phyloP scores from a whole-genome alignment of 2,888 invertebrate genomes.

The Xiphydria camelus region DNA sequence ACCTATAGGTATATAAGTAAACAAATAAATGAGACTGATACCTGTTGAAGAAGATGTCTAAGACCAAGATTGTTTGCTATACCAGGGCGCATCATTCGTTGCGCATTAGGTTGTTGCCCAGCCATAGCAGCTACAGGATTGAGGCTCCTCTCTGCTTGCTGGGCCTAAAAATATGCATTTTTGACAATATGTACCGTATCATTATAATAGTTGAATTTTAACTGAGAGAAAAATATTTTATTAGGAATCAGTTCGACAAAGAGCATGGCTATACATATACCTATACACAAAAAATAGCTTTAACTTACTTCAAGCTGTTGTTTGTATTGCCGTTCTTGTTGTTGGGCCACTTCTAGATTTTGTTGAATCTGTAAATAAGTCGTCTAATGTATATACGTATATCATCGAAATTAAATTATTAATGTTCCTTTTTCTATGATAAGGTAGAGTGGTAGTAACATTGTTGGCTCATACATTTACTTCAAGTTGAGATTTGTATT shows the following conservation, averaged over 20 bases:
- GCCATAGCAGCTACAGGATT: constrained; percentile 49
- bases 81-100: constrained; percentile 75
- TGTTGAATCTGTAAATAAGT: constrained; percentile 61
- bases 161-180: constrained; percentile 37
- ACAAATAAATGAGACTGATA: constrained; percentile 42
- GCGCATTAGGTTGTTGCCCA: constrained; percentile 59
- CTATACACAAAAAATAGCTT: neutral
- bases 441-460: neutral
- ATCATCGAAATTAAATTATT: neutral
- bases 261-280: constrained; percentile 3
- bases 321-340: constrained; percentile 80
- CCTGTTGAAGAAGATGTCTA: constrained; percentile 79
- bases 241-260: too few relatives aligned
- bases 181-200: constrained; percentile 6
- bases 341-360: constrained; percentile 74
- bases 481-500: constrained; percentile 78
- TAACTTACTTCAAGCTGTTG: constrained; percentile 68
- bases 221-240: constrained; percentile 13
- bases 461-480: constrained; percentile 63
- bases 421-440: neutral
- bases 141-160: constrained; percentile 53
- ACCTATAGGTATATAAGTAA: constrained; percentile 6
- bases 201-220: neutral
- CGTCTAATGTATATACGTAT: constrained; percentile 1
- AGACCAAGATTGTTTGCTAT: constrained; percentile 80